These are phyloP conservation scores for Eleutherodactylus coqui DNA, from an alignment of 2,797 vertebrate genomes.

Conservation along the genomic window DNA sequence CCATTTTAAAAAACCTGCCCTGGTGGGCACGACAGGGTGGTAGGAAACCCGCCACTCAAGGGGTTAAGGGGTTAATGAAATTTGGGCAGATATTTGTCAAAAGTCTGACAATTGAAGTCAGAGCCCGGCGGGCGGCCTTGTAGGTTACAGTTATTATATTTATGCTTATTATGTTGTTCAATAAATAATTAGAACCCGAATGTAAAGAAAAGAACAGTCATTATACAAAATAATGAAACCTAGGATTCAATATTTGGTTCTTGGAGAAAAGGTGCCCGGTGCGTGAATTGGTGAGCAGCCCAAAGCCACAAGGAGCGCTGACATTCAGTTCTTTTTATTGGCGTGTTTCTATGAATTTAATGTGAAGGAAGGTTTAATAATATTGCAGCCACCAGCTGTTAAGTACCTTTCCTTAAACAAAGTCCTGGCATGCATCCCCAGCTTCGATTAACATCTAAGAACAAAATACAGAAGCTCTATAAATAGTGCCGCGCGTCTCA, in stretches of 20 bases:
- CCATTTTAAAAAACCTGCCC: no score
- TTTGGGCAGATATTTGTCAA: not conserved
- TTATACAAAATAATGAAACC: slow-evolving; percentile 22
- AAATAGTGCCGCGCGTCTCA: slow-evolving; percentile 53
- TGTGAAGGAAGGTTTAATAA: slow-evolving; percentile 29
- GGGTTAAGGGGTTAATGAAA: no score
- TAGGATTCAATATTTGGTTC: slow-evolving; percentile 36
- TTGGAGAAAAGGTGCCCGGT: slow-evolving; percentile 1
- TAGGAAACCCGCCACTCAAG: no score
- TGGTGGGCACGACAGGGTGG: no score
- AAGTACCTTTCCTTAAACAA: slow-evolving; percentile 53
- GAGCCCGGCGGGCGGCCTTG: not conserved
- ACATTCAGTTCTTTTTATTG: slow-evolving; percentile 49
- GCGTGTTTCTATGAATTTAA: slow-evolving; percentile 14
- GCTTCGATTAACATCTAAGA: slow-evolving; percentile 61
- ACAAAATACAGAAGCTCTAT: slow-evolving; percentile 60
- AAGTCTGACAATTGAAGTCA: not conserved
- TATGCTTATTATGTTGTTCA: not conserved
- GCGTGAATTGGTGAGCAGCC: slow-evolving; percentile 21
- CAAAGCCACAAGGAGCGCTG: slow-evolving; percentile 35
- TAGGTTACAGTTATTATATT: not conserved
- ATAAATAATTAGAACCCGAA: not conserved
- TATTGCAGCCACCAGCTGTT: slow-evolving; percentile 52
- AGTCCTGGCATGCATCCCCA: slow-evolving; percentile 57
- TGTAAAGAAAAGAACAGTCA: slow-evolving; percentile 4